phyloP scores from a whole-genome alignment of 1,140 invertebrate genomes.

The Trichonephila clavipes region DNA sequence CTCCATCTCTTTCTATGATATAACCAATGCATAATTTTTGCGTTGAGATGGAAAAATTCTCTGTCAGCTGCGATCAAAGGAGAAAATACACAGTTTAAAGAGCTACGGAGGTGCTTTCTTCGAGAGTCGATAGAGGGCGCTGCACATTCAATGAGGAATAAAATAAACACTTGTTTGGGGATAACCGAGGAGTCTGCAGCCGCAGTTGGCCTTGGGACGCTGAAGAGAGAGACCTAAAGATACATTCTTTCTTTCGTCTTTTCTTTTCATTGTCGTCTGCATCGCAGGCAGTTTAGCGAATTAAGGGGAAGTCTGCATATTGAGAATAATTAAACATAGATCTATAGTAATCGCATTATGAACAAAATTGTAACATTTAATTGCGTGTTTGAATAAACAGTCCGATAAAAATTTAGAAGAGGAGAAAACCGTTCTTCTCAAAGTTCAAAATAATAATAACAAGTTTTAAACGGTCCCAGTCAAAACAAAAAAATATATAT shows the following conservation, averaged over 20 bases:
- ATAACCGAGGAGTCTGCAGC: constrained; percentile 54
- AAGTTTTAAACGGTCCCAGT: too few relatives aligned
- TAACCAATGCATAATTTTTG: not conserved
- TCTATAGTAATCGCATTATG: too few relatives aligned
- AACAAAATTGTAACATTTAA: too few relatives aligned
- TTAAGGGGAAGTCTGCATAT: constrained; percentile 25
- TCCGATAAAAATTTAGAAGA: too few relatives aligned
- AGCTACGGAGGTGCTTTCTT: not conserved
- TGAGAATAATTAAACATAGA: not conserved
- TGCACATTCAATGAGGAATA: not conserved
- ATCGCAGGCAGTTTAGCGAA: constrained; percentile 18
- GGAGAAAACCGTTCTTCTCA: too few relatives aligned
- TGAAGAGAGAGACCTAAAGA: constrained; percentile 43
- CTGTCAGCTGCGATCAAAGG: not conserved
- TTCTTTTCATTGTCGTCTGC: constrained; percentile 56
- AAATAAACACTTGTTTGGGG: constrained; percentile 75
- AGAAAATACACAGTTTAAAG: not conserved
- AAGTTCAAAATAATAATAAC: too few relatives aligned
- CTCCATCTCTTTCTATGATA: not conserved
- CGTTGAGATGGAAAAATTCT: not conserved
- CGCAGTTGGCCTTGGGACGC: constrained; percentile 67
- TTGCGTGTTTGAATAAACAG: too few relatives aligned
- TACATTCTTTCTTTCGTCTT: constrained; percentile 70
- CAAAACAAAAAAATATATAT: too few relatives aligned
- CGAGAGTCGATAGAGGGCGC: constrained; percentile 60